Evolutionary conservation across 2,888 invertebrate genomes (phyloP).

Genomic region (Diogma glabrata): DNA sequence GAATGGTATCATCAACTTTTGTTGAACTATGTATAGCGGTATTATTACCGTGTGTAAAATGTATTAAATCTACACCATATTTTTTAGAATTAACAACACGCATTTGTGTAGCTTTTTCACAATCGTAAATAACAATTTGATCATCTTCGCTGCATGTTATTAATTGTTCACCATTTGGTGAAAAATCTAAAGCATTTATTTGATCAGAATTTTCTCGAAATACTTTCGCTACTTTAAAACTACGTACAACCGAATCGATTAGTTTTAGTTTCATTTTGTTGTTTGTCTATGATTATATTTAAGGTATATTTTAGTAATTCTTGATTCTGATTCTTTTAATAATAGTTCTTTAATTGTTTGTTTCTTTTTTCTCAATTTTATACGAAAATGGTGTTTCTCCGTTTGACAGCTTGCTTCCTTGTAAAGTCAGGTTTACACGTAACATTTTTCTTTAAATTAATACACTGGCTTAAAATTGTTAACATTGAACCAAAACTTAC

Average conservation of each 20-base stretch:
- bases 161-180: conserved; percentile 86
- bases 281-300: background rate
- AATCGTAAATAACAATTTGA: conserved; percentile 98
- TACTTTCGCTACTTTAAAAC: conserved; percentile 94
- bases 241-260: conserved; percentile 87
- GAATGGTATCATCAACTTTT: conserved; percentile 96
- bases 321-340: too few species aligned
- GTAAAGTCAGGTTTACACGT: too few species aligned
- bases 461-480: too few species aligned
- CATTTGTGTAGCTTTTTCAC: conserved; percentile 93
- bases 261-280: conserved; percentile 64
- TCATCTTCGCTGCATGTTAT: conserved; percentile 99
- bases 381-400: too few species aligned
- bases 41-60: conserved; percentile 96
- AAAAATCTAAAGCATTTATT: conserved; percentile 97
- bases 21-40: conserved; percentile 98
- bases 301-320: conserved; percentile 4
- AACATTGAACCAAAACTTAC: too few species aligned
- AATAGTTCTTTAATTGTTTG: too few species aligned
- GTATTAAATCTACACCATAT: conserved; percentile 97
- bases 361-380: too few species aligned
- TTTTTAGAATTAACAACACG: conserved; percentile 98
- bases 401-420: too few species aligned
- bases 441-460: too few species aligned
- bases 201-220: conserved; percentile 96